Base-by-base conservation (phyloP, 2,113 vertebrate species). In the Morone saxatilis region DNA sequence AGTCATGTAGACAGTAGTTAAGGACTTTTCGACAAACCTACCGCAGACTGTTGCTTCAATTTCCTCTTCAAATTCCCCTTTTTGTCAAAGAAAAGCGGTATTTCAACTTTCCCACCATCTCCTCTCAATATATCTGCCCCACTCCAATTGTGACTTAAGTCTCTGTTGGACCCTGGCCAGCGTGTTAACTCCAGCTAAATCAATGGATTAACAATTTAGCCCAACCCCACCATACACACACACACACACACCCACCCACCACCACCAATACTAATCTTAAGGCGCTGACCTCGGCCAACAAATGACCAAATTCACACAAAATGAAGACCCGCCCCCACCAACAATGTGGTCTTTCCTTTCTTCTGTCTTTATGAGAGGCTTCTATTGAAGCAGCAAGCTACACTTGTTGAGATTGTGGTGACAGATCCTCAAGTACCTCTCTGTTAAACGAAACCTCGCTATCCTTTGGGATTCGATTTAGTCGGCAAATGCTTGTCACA, bases 221-320 rank as follows among this genome's bases (percentile, higher is more conserved):
- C 88, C 84, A 76, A 48, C 73, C 81, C 54, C 80, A 73, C 41
- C 79, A 63, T 83, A 85, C 87, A 86, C 84, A 80, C 84, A 86
- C 73, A 70, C 82, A 78, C 68, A 80, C 69, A 63, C 62, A 77
- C 80, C 81, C 65, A 59, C 73, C 78, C 25, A 62, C 80, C 65
- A 81, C 76, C 76, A 73, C 51, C 80, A 86, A 76, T 65, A 60
- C 90, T 94, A 94, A 95, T 94, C 93, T 94, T 81, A 89, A 85
- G 80, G 88, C 91, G 90, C 90, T 92, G 87, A 92, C 88, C 90
- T 92, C 80, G 63, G 90, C 91, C 93, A 94, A 93, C 90, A 94
- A 95, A 93, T 93, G 89, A 92, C 87, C 90, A 94, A 92, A 94
- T 92, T 93, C 92, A 92, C 91, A 91, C 88, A 95, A 93, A 92